Base-by-base conservation (phyloP, 2,113 vertebrate genomes). In the Archilochus colubris region DNA sequence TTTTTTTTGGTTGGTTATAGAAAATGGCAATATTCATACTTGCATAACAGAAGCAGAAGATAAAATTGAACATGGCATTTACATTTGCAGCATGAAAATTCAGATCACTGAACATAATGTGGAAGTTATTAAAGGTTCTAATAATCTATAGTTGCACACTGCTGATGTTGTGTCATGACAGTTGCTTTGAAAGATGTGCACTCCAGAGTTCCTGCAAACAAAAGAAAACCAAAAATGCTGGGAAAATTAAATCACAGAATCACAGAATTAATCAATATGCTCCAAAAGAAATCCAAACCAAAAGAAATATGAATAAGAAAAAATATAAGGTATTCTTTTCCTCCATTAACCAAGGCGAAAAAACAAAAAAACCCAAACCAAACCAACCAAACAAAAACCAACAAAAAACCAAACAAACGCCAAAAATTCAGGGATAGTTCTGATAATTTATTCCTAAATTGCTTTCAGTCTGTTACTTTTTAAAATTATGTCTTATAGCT, bases 1-100 rank as follows among this genome's bases (percentile, higher is more conserved):
- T 40, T 40, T 40, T 40, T 40, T 40, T 86, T 85, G 92, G 55
- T 23, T 86, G 40, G 40, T 96, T 97, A 74, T 44, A 78, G 80
- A 96, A 96, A 96, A 97, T 89, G 94, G 81, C 94, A 97, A 91
- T 95, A 94, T 93, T 95, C 91, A 83, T 80, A 94, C 61, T 94
- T 91, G 76, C 80, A 59, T 93, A 94, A 92, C 79, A 70, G 81
- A 12, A 82, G 59, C 64, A 92, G 68, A 93, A 96, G 91, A 69
- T 80, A 76, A 95, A 96, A 96, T 86, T 94, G 89, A 97, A 96
- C 87, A 64, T 86, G 95, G 81, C 94, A 93, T 97, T 97, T 97
- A 90, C 89, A 95, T 97, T 95, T 94, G 33, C 77, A 84, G 66
- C 59, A 77, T 91, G 78, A 96, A 91, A 97, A 96, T 96, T 95